Base-by-base conservation (phyloP, 2,113 vertebrate species). In the Mirounga angustirostris region DNA sequence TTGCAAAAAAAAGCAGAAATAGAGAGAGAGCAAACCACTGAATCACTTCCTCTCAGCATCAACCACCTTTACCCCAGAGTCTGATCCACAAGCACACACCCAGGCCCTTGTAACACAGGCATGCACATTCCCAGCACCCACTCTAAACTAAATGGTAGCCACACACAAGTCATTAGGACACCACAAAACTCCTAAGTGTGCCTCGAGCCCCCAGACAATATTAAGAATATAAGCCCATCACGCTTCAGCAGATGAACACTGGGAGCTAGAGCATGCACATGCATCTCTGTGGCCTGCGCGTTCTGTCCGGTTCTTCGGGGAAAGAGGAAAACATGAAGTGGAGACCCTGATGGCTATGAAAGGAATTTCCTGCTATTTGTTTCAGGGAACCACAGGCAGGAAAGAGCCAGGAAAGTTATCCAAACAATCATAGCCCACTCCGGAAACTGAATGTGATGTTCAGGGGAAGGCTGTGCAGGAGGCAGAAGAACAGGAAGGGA, bases 301-400 rank as follows among this genome's bases (percentile, higher is more conserved):
- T 79, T 79, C 76, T 52, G 1, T 69, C 43, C 28, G 43, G 18
- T 40, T 84, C 83, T 69, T 14, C 3, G 3, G 30, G 19, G 36
- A 79, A 92, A 94, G 79, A 76, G 28, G 58, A 89, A 96, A 91
- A 43, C n/a, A 81, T 1, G 73, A 79, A 86, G 50, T n/a, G 46
- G 54, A 58, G 33, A 58, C 19, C 10, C 61, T 58, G 10, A 63
- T 7, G 40, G 52, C 50, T 79, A 14, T 67, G 54, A 82, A 84
- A 92, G 76, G 18, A 79, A 78, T 63, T 84, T 98, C 91, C 88
- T 88, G 56, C n/a, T 73, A 11, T 78, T 91, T 96, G 81, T 73
- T 94, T 86, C 59, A 50, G 65, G 54, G 24, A 88, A 50, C 4
- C 0, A 21, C 65, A 54, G 58, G 28, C 90, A 95, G 85, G 65